These are phyloP conservation scores for Achatina immaculata DNA, from an alignment of 1,140 invertebrate genomes.

Conservation along the genomic window DNA sequence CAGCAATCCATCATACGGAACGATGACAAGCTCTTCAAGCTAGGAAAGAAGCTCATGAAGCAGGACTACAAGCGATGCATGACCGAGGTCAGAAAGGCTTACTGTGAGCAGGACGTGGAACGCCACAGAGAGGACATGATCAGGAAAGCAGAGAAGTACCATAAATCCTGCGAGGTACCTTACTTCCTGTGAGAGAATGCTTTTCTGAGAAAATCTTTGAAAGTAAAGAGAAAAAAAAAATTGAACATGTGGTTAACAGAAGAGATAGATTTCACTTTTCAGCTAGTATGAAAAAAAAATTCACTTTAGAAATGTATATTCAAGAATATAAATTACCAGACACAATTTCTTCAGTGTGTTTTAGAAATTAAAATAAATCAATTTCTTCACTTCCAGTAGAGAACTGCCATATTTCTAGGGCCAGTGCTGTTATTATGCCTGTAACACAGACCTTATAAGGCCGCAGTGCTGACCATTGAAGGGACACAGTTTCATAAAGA, in stretches of 20 bases:
- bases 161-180: conserved; percentile 9
- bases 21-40: conserved; percentile 20
- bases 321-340: no score
- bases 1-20: conserved; percentile 19
- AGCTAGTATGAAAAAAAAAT: no score
- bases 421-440: no score
- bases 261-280: not conserved
- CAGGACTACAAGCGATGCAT: conserved; percentile 20
- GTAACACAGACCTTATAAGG: no score
- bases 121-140: not conserved
- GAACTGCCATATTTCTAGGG: no score
- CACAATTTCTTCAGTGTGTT: no score
- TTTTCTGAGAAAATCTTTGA: not conserved
- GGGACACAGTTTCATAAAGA: no score
- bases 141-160: not conserved
- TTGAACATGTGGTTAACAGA: not conserved
- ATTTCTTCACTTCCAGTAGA: no score
- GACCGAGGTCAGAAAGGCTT: not conserved
- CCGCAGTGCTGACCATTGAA: no score
- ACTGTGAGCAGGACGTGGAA: not conserved
- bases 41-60: conserved; percentile 30
- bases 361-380: no score
- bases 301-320: no score
- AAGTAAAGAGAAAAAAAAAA: not conserved
- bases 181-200: no score